phyloP scores from a whole-genome alignment of 2,113 vertebrate species.

The Perca schrenkii region DNA sequence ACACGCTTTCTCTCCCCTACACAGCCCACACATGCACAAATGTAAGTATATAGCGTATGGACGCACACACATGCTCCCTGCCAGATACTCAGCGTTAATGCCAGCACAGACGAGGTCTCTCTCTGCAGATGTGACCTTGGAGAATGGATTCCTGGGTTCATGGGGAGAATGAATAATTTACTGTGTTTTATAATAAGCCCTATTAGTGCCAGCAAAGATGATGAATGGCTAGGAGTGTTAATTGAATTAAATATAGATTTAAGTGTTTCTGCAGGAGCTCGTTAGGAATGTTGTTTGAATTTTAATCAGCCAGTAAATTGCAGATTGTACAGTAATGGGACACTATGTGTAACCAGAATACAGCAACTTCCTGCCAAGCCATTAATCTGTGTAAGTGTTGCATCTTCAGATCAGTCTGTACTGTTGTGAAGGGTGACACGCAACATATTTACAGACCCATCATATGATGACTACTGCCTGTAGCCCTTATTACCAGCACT shows the following conservation, averaged over 20 bases:
- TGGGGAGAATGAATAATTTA: conserved; percentile 69
- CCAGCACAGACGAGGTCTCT: not conserved
- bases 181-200: conserved; percentile 67
- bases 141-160: conserved; percentile 61
- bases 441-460: conserved; percentile 27
- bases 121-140: conserved; percentile 61
- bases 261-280: conserved; percentile 65
- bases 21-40: conserved; percentile 25
- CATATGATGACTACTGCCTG: not conserved
- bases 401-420: conserved; percentile 14
- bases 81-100: conserved; percentile 1
- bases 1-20: not conserved
- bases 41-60: not conserved
- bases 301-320: conserved; percentile 63
- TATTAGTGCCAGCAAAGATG: conserved; percentile 73
- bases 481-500: conserved; percentile 4
- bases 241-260: conserved; percentile 81
- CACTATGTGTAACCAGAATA: conserved; percentile 33
- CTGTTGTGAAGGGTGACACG: conserved; percentile 6
- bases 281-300: conserved; percentile 62
- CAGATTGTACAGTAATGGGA: conserved; percentile 47
- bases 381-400: conserved; percentile 51
- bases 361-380: conserved; percentile 21
- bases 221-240: conserved; percentile 68
- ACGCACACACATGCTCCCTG: not conserved